Evolutionary conservation across 53 echinoderm and acorn worm genomes (phyloP).

Genomic region (Arbacia lixula): DNA sequence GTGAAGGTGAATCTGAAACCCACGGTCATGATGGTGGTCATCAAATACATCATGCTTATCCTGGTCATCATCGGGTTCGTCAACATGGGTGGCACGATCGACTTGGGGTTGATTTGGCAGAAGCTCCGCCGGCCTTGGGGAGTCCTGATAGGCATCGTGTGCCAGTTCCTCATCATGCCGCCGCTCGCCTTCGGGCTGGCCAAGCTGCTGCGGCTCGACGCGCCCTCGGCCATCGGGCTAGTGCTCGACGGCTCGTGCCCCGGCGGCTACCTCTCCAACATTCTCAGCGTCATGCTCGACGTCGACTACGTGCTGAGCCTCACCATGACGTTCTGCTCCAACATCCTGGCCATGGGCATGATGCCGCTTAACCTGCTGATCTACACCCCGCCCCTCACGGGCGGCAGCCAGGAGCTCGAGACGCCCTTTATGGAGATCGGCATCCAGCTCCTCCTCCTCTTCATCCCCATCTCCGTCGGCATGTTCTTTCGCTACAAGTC

Average conservation of each 20-base stretch:
- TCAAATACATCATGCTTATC: conserved; percentile 63
- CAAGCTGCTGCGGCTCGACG: conserved; percentile 60
- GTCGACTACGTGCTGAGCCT: conserved; percentile 87
- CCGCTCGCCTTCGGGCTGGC: conserved; percentile 77
- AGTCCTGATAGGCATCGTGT: conserved; percentile 81
- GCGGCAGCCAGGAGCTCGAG: conserved; percentile 45
- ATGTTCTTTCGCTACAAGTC: conserved; percentile 71
- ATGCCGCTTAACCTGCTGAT: conserved; percentile 93
- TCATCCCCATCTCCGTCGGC: conserved; percentile 72
- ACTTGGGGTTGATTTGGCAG: conserved; percentile 66
- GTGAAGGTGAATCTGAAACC: conserved; percentile 58
- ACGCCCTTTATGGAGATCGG: conserved; percentile 77
- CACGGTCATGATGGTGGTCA: conserved; percentile 44
- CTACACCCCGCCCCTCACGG: conserved; percentile 76
- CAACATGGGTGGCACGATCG: conserved; percentile 85
- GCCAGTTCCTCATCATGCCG: conserved; percentile 97
- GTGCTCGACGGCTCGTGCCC: conserved; percentile 91
- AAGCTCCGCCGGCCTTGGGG: conserved; percentile 78
- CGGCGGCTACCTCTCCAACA: conserved; percentile 87
- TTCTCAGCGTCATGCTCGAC: conserved; percentile 83
- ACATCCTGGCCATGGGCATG: conserved; percentile 81
- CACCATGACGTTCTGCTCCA: conserved; percentile 93
- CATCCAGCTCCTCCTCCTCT: conserved; percentile 67
- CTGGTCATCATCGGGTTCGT: conserved; percentile 72
- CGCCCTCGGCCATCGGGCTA: conserved; percentile 75